A percentile compares a stretch with the other conserved stretches of the same genome.
Conservation (phyloP, 2,888 invertebrate species). For the Byasa hedistus region DNA sequence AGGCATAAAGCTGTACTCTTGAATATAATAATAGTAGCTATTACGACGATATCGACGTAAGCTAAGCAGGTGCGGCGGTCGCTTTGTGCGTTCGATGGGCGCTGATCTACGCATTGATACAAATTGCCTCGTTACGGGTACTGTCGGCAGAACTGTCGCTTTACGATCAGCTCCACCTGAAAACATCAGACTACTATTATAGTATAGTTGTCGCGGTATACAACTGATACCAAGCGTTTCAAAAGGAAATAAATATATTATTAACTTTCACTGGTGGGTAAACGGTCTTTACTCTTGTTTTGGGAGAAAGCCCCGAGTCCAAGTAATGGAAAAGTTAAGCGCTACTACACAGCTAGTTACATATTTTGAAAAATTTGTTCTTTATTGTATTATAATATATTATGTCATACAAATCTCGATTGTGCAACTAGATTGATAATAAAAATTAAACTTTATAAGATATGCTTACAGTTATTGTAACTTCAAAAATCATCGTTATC, state of each 20-base stretch:
- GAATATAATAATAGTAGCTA: conserved; percentile 39
- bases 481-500: not conserved
- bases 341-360: too few species aligned
- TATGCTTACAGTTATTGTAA: too few species aligned
- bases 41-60: conserved; percentile 62
- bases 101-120: conserved; percentile 64
- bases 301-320: too few species aligned
- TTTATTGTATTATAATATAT: too few species aligned
- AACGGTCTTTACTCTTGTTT: too few species aligned
- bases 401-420: too few species aligned
- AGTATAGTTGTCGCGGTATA: not conserved
- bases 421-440: too few species aligned
- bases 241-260: not conserved
- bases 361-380: too few species aligned
- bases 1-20: conserved; percentile 29
- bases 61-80: conserved; percentile 69
- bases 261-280: too few species aligned
- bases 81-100: conserved; percentile 60
- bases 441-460: too few species aligned
- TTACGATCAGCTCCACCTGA: not conserved
- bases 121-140: conserved; percentile 63
- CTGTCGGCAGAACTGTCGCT: conserved; percentile 24
- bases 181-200: conserved; percentile 11
- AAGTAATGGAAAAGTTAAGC: too few species aligned
- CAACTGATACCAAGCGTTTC: not conserved